Conservation (phyloP, 1,140 invertebrate species). For the Drosophila auraria region DNA sequence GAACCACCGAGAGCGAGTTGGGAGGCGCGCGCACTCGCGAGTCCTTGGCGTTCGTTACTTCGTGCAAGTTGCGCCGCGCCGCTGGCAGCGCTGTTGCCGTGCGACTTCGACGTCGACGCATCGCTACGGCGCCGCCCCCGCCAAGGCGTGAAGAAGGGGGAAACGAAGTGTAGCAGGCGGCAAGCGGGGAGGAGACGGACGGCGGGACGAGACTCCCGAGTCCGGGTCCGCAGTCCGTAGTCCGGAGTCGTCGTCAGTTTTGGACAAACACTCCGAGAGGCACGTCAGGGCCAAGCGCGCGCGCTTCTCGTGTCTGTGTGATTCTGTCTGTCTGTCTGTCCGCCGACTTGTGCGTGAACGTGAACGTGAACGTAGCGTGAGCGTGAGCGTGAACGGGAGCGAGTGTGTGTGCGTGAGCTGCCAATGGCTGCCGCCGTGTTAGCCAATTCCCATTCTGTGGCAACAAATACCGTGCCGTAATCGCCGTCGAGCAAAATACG, state of each 20-base stretch:
- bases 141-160: neutral
- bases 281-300: conserved; percentile 78
- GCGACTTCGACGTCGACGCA: conserved; percentile 8
- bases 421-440: conserved; percentile 43
- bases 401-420: conserved; percentile 32
- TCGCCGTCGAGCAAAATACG: conserved; percentile 46
- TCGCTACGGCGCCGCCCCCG: conserved; percentile 45
- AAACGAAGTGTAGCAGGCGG: conserved; percentile 1
- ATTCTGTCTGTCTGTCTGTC: conserved; percentile 55
- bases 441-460: conserved; percentile 62
- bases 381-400: conserved; percentile 27
- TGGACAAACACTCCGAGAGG: conserved; percentile 84
- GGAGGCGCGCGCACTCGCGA: conserved; percentile 54
- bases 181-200: too few species aligned
- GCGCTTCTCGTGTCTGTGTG: conserved; percentile 73
- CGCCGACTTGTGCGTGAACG: conserved; percentile 43
- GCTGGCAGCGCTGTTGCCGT: conserved; percentile 24
- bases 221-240: conserved; percentile 31
- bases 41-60: conserved; percentile 44
- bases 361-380: conserved; percentile 24
- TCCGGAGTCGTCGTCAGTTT: conserved; percentile 73
- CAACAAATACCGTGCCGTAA: conserved; percentile 73
- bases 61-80: conserved; percentile 33
- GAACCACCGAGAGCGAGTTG: neutral
- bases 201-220: conserved; percentile 13